Evolutionary conservation across 2,113 vertebrate species (phyloP).

Genomic region (Octodon degus): DNA sequence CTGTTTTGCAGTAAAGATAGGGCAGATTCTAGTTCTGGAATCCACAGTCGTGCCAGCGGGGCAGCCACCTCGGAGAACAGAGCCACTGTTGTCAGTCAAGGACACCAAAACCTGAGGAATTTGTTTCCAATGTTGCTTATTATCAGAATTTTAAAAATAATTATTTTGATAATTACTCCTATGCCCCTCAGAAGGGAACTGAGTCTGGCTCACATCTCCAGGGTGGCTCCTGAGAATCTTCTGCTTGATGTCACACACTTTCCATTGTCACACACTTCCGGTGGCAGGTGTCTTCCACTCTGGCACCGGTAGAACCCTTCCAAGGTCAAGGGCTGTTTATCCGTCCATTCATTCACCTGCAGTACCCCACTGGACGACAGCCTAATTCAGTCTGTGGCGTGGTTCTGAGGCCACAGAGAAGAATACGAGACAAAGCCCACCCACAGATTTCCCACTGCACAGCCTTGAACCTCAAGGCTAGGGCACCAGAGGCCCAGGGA

Average conservation of each 20-base stretch:
- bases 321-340: not conserved
- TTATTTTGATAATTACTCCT: not conserved
- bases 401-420: not conserved
- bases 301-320: accelerated
- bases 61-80: not conserved
- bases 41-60: accelerated
- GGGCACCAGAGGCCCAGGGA: accelerated
- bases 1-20: not conserved
- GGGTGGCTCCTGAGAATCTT: not conserved
- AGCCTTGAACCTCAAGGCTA: accelerated
- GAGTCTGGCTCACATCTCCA: accelerated
- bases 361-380: accelerated
- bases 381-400: accelerated
- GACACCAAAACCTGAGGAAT: not conserved
- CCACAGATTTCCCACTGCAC: accelerated
- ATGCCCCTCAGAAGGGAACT: not conserved
- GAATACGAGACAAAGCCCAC: not conserved
- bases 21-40: not conserved
- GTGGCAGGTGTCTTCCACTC: no score
- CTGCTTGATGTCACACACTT: accelerated
- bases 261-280: not conserved
- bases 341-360: accelerated
- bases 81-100: accelerated
- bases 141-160: not conserved
- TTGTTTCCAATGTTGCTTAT: accelerated